Conservation (phyloP, 1,140 invertebrate genomes). For the Drosophila micromelanica region DNA sequence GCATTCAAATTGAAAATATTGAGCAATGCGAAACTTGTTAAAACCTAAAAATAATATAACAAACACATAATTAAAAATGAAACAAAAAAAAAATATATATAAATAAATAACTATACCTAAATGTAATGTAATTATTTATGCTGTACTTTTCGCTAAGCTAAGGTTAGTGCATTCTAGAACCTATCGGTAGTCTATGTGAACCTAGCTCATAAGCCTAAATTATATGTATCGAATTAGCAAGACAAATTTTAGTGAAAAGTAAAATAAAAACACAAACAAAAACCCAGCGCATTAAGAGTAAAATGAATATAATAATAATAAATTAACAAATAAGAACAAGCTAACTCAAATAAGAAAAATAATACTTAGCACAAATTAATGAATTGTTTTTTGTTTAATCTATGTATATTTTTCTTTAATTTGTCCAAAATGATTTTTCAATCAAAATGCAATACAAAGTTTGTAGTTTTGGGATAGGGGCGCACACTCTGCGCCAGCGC, state of each 20-base stretch:
- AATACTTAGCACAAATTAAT: conserved; percentile 79
- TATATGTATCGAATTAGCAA: conserved; percentile 78
- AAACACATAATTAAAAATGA: neutral
- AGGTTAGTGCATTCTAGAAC: conserved; percentile 84
- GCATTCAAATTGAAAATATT: conserved; percentile 43
- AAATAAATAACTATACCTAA: conserved; percentile 45
- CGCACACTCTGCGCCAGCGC: conserved; percentile 35
- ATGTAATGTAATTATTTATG: conserved; percentile 83
- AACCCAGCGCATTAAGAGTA: conserved; percentile 32
- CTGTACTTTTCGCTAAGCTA: conserved; percentile 82
- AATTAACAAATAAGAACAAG: conserved; percentile 8
- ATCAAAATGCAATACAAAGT: conserved; percentile 58
- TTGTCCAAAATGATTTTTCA: conserved; percentile 57
- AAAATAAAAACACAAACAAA: conserved; percentile 32
- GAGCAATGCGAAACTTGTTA: conserved; percentile 62
- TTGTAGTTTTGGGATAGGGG: conserved; percentile 54
- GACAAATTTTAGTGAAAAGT: conserved; percentile 78
- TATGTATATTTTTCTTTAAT: conserved; percentile 34
- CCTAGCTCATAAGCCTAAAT: conserved; percentile 73
- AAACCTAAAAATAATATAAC: conserved; percentile 31
- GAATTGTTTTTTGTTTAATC: conserved; percentile 62
- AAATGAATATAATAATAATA: conserved; percentile 1
- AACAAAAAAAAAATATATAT: neutral
- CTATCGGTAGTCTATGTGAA: conserved; percentile 80
- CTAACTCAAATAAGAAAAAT: conserved; percentile 27